These are phyloP conservation scores for Epicauta chinensis DNA, from an alignment of 1,140 invertebrate genomes.

Conservation along the genomic window DNA sequence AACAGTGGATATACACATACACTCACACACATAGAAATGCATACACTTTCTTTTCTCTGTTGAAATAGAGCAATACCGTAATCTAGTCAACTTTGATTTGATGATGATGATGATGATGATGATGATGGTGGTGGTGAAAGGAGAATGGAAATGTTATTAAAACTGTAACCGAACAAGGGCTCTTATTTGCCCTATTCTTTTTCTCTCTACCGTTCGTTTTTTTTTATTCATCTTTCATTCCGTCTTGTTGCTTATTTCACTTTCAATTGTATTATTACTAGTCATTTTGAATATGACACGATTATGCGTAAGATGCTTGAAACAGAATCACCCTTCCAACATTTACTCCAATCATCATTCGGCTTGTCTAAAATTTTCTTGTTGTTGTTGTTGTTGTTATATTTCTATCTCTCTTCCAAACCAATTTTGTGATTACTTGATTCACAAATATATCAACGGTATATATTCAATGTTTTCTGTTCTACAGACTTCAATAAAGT, in stretches of 20 bases:
- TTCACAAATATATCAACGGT: slow-evolving; percentile 14
- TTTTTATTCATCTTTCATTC: background rate
- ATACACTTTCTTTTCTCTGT: slow-evolving; percentile 36
- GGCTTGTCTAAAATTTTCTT: no score
- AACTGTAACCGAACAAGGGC: slow-evolving; percentile 26
- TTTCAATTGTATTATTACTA: no score
- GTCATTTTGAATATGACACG: slow-evolving; percentile 36
- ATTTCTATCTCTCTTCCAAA: slow-evolving; percentile 20
- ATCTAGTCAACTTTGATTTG: background rate
- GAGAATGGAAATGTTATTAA: slow-evolving; percentile 32
- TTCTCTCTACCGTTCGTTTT: background rate
- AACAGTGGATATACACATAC: slow-evolving; percentile 19
- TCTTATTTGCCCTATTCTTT: slow-evolving; percentile 8
- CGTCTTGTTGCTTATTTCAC: no score
- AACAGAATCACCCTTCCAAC: slow-evolving; percentile 15
- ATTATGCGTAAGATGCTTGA: slow-evolving; percentile 38
- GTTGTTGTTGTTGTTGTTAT: no score
- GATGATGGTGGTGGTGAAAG: slow-evolving; percentile 12
- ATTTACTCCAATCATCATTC: no score
- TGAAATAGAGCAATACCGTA: slow-evolving; percentile 20
- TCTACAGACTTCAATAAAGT: slow-evolving; percentile 24
- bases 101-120: background rate
- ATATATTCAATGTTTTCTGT: slow-evolving; percentile 22
- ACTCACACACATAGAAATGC: no score
- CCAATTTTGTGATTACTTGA: slow-evolving; percentile 41